These are phyloP conservation scores for Eristalis pertinax DNA, from an alignment of 2,888 invertebrate genomes.

Conservation along the genomic window DNA sequence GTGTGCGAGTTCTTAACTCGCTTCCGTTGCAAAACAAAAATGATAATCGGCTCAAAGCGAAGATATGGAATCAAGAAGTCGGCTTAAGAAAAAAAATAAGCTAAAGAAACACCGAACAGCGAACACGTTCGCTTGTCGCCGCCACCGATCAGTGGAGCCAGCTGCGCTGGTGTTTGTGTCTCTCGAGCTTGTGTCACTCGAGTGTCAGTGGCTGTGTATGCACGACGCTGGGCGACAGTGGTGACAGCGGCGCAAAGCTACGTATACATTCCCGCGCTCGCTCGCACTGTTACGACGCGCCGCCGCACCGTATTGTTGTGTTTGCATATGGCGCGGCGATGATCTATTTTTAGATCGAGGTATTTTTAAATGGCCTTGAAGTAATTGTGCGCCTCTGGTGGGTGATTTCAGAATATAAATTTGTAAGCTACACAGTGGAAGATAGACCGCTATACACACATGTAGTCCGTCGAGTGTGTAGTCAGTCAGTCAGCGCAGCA, in stretches of 20 bases:
- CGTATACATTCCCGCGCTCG: constrained; percentile 11
- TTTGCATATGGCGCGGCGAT: constrained; percentile 72
- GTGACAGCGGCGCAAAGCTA: constrained; percentile 32
- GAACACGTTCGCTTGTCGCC: constrained; percentile 35
- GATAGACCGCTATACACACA: background rate
- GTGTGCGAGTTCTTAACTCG: constrained; percentile 26
- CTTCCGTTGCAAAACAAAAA: constrained; percentile 50
- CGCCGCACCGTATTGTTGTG: constrained; percentile 50
- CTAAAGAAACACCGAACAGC: background rate
- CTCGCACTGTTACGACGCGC: constrained; percentile 48
- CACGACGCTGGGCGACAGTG: background rate
- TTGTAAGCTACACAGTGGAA: constrained; percentile 58
- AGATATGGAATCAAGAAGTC: constrained; percentile 20
- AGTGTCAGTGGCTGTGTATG: constrained; percentile 41
- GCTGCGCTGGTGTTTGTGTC: constrained; percentile 1
- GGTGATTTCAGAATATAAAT: constrained; percentile 71
- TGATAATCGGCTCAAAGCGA: constrained; percentile 2
- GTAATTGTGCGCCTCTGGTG: constrained; percentile 71
- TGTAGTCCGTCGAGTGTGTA: background rate
- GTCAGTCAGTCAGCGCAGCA: background rate
- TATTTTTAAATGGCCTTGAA: constrained; percentile 79
- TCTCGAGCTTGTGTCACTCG: background rate
- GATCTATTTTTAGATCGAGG: constrained; percentile 76
- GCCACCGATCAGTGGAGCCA: background rate
- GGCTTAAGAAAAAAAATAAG: constrained; percentile 34